phyloP scores from a whole-genome alignment of 2,797 vertebrate genomes.

The Orestias chungarensis region DNA sequence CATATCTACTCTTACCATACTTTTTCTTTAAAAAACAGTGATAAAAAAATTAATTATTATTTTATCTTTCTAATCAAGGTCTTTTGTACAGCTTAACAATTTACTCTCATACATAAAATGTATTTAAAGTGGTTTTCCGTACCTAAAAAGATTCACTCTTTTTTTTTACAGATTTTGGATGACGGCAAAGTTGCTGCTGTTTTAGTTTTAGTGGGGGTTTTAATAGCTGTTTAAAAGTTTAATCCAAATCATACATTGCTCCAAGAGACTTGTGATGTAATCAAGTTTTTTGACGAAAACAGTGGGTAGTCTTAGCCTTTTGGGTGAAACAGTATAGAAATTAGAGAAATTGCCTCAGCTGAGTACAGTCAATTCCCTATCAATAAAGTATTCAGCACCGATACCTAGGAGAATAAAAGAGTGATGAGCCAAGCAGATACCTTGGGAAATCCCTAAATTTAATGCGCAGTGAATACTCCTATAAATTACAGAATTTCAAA shows the following conservation, averaged over 20 bases:
- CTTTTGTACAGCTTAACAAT: neutral
- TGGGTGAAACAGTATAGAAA: slow-evolving; percentile 76
- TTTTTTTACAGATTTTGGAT: neutral
- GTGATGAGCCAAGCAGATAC: slow-evolving; percentile 67
- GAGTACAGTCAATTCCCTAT: slow-evolving; percentile 76
- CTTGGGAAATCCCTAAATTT: slow-evolving; percentile 71
- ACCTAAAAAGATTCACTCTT: neutral
- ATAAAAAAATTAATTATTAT: neutral
- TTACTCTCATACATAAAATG: neutral
- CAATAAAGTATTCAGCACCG: slow-evolving; percentile 78
- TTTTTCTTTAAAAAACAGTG: too few relatives aligned
- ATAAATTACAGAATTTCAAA: slow-evolving; percentile 63
- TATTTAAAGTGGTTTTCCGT: neutral
- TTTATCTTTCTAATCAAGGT: neutral
- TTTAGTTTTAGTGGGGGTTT: neutral
- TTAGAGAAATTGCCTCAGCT: slow-evolving; percentile 79
- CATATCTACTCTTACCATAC: too few relatives aligned
- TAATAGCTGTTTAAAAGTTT: slow-evolving; percentile 20
- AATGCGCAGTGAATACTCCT: slow-evolving; percentile 59
- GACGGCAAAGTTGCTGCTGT: neutral
- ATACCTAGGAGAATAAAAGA: slow-evolving; percentile 75
- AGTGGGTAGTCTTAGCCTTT: slow-evolving; percentile 59
- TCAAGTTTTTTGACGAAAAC: slow-evolving; percentile 76
- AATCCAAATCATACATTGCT: slow-evolving; percentile 15
- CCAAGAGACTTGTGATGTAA: slow-evolving; percentile 56